Evolutionary conservation across 2,797 vertebrate species (phyloP).

Genomic region (Huso huso): DNA sequence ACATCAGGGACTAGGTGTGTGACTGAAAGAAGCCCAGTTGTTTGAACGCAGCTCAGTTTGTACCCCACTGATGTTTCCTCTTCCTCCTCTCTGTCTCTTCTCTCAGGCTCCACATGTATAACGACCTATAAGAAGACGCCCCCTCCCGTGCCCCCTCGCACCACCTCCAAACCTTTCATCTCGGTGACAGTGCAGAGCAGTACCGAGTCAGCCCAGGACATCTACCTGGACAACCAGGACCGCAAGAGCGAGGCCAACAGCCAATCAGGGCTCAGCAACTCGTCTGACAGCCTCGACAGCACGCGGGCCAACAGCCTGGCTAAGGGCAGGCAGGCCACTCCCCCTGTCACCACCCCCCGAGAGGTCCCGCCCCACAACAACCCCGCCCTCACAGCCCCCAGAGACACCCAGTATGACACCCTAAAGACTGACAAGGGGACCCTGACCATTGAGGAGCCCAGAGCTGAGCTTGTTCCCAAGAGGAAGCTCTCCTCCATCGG

Average conservation of each 20-base stretch:
- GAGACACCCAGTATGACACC: conserved; percentile 75
- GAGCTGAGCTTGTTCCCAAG: conserved; percentile 67
- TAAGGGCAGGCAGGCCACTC: conserved; percentile 57
- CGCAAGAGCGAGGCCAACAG: conserved; percentile 89
- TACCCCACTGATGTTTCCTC: conserved; percentile 1
- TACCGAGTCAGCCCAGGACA: conserved; percentile 96
- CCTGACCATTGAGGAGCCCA: conserved; percentile 68
- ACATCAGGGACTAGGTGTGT: too few relatives aligned
- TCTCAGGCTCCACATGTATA: conserved; percentile 86
- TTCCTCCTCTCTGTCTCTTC: conserved; percentile 10
- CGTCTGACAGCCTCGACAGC: conserved; percentile 93
- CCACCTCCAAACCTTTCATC: conserved; percentile 96
- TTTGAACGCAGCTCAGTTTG: conserved; percentile 4
- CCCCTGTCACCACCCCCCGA: conserved; percentile 60
- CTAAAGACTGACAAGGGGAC: conserved; percentile 70
- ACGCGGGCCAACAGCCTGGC: conserved; percentile 83
- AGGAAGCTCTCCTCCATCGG: conserved; percentile 96
- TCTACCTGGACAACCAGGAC: conserved; percentile 90
- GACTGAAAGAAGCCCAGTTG: too few relatives aligned
- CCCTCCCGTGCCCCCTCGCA: conserved; percentile 90
- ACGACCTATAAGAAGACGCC: conserved; percentile 94
- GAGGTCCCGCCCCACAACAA: conserved; percentile 56
- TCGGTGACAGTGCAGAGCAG: conserved; percentile 98
- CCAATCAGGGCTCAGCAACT: conserved; percentile 93
- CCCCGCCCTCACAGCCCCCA: conserved; percentile 60